A percentile compares a stretch with the other conserved stretches of the same genome.
Evolutionary conservation across 2,797 vertebrate genomes (phyloP).

Genomic region (Rousettus madagascariensis): DNA sequence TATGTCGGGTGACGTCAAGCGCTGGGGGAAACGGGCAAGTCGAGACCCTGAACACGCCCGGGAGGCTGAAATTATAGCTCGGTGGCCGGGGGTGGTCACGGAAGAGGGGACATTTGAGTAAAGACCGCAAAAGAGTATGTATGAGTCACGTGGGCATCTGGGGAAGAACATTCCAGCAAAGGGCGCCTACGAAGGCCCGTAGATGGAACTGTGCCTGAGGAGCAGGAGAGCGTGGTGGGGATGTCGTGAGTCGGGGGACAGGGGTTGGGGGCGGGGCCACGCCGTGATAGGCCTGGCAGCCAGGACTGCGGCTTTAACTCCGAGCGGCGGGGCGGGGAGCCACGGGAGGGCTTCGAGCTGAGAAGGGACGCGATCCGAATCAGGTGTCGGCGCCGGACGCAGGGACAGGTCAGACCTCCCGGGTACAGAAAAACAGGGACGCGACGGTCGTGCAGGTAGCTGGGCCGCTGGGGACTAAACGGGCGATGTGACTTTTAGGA

Average conservation of each 20-base stretch:
- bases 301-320: neutral
- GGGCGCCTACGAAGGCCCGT: neutral
- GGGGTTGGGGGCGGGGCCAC: no score
- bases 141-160: neutral
- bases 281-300: rapidly evolving
- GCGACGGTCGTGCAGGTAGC: neutral
- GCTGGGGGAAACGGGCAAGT: neutral
- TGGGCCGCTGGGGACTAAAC: neutral
- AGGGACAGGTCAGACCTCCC: neutral
- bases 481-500: neutral
- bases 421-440: neutral
- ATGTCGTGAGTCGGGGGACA: neutral
- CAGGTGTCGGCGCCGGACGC: neutral
- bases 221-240: neutral
- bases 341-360: neutral
- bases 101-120: neutral
- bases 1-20: neutral
- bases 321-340: neutral
- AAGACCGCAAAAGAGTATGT: neutral
- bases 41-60: neutral
- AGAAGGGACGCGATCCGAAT: neutral
- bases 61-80: neutral
- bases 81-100: neutral
- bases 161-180: neutral
- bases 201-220: neutral